Evolutionary conservation across 2,888 invertebrate species (phyloP), one percentile per base, ranked within the genome.

Genomic region (Cephus nigrinus): DNA sequence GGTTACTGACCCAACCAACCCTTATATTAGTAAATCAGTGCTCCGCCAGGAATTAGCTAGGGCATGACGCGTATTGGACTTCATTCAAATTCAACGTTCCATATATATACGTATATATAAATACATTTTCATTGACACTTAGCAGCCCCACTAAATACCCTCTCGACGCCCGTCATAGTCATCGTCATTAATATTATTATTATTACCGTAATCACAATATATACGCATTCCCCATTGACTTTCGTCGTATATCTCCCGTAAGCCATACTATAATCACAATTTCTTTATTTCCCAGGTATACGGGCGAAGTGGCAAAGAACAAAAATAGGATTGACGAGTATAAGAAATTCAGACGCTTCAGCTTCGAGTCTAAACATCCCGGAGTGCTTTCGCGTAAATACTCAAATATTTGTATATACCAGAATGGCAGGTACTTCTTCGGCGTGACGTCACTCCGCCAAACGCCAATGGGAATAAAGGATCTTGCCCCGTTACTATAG

Each of bases 101-200:
- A 31, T 33, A 31, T 33, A 31, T 71, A 30, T 1, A 30, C 30
- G 9, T 30, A 55, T 9, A 23, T 23, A 55, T 5, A 40, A 2
- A 40, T 5, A 40, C 15, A 40, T 40, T 40, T 23, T 15, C 23
- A 55, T 23, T 55, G 23, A 9, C 55, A 55, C 23, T 55, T 9
- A 55, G 9, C 55, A 55, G 0, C 23, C 55, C 23, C 23, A 55
- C 2, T 55, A 23, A 55, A 15, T 55, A 15, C 23, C 55, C 23
- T 74, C 68, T 30, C 4, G 35, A 69, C 40, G 73, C 69, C 12
- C 36, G 40, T 69, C 73, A 69, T 69, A 69, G 69, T 74, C 30
- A 69, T 68, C 32, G 36, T 68, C n/a, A 74, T 77, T 73, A 68
- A 69, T 69, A 36, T 31, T 68, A 31, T 15, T 33, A 12, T 31